phyloP scores from a whole-genome alignment of 2,797 vertebrate genomes.

The Dendrocincla fuliginosa region DNA sequence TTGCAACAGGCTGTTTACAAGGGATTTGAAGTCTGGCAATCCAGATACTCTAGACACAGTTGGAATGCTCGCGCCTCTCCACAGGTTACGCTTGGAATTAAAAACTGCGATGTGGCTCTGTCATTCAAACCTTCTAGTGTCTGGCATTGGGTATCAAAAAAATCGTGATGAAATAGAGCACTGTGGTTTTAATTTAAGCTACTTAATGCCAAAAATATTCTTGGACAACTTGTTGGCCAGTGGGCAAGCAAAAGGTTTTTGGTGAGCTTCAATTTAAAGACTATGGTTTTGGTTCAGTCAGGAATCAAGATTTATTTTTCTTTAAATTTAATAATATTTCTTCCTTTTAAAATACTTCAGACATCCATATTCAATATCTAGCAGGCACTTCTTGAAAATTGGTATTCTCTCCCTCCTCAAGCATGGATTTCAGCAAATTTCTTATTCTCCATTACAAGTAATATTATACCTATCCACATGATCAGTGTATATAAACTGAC shows the following conservation, averaged over 20 bases:
- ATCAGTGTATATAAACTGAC: slow-evolving; percentile 1
- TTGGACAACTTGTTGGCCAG: neutral
- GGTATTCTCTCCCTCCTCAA: neutral
- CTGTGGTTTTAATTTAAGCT: slow-evolving; percentile 38
- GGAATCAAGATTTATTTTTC: neutral
- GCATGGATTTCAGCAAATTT: slow-evolving; percentile 50
- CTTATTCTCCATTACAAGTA: slow-evolving; percentile 49
- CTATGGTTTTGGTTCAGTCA: neutral
- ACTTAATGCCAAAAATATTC: slow-evolving; percentile 33
- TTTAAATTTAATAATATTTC: neutral
- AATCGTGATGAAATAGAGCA: slow-evolving; percentile 29
- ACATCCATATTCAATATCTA: neutral
- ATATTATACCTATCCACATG: slow-evolving; percentile 23
- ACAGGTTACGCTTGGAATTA: slow-evolving; percentile 65
- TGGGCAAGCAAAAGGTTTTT: neutral
- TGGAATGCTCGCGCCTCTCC: slow-evolving; percentile 38
- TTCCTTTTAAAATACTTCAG: neutral
- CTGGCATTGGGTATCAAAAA: slow-evolving; percentile 43
- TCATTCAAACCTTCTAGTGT: slow-evolving; percentile 57
- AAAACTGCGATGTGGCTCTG: slow-evolving; percentile 58
- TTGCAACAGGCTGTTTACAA: slow-evolving; percentile 63
- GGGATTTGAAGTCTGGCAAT: slow-evolving; percentile 67
- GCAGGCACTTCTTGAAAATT: neutral
- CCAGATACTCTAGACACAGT: slow-evolving; percentile 69
- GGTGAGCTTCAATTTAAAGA: neutral